Conservation (phyloP, 2,797 vertebrate species). For the Ispidina picta region DNA sequence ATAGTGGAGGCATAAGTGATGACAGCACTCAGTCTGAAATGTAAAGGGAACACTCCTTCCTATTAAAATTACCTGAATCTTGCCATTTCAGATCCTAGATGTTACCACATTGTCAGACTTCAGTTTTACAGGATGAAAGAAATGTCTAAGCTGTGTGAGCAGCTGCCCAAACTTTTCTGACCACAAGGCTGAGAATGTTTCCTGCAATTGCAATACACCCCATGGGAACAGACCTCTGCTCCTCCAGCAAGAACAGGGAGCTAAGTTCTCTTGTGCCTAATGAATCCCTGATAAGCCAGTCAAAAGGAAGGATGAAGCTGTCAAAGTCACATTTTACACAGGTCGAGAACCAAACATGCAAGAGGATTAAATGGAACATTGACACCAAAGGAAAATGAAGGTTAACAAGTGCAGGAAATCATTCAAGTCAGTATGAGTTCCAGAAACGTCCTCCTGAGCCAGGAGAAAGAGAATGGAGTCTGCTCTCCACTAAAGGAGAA, state of each 20-base stretch:
- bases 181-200: background rate
- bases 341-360: background rate
- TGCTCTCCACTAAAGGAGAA: background rate
- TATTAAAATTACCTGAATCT: background rate
- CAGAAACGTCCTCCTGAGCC: background rate
- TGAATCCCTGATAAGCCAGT: background rate
- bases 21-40: background rate
- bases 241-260: background rate
- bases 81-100: background rate
- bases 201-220: accelerated
- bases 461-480: background rate
- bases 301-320: background rate
- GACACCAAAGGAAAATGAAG: background rate
- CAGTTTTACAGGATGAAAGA: background rate
- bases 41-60: background rate
- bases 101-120: background rate
- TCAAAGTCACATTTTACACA: background rate
- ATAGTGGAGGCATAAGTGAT: background rate
- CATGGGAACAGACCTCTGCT: background rate
- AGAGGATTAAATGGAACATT: background rate
- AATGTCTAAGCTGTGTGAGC: background rate
- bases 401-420: background rate
- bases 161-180: background rate
- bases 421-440: background rate
- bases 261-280: background rate